These are phyloP conservation scores for Chelonus formosanus DNA, from an alignment of 2,888 invertebrate species.

Conservation along the genomic window DNA sequence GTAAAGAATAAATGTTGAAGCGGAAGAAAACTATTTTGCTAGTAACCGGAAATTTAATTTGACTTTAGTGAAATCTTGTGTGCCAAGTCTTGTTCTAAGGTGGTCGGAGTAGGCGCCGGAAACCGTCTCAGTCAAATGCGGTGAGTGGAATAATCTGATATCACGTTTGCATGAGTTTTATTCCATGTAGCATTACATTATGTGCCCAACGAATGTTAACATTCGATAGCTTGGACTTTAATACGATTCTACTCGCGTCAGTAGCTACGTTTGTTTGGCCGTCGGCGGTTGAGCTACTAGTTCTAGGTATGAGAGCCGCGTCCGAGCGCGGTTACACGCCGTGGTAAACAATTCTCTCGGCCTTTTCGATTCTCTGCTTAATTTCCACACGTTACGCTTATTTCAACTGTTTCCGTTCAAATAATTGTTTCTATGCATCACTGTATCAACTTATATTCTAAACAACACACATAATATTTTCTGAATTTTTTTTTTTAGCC, in stretches of 20 bases:
- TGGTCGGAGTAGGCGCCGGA: conserved; percentile 2
- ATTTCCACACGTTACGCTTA: background rate
- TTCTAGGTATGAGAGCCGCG: conserved; percentile 24
- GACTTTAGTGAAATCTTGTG: background rate
- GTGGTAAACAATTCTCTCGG: conserved; percentile 26
- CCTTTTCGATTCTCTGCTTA: conserved; percentile 18
- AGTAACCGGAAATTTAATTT: too few relatives aligned
- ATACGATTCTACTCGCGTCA: conserved; percentile 35
- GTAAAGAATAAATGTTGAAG: too few relatives aligned
- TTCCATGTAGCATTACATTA: conserved; percentile 29
- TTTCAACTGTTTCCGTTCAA: background rate
- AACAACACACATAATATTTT: too few relatives aligned
- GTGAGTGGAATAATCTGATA: conserved; percentile 20
- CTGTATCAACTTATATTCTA: too few relatives aligned
- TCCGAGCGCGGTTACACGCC: conserved; percentile 30
- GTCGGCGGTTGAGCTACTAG: conserved; percentile 26
- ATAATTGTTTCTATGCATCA: background rate
- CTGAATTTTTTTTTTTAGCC: too few relatives aligned
- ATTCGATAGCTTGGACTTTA: conserved; percentile 34
- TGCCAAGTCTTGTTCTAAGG: background rate
- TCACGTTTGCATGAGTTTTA: conserved; percentile 20
- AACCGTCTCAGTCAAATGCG: background rate
- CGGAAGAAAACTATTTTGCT: too few relatives aligned
- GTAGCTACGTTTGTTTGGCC: conserved; percentile 33
- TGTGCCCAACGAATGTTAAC: conserved; percentile 38